phyloP scores from a whole-genome alignment of 2,113 vertebrate genomes.

The Antechinus stuartii region DNA sequence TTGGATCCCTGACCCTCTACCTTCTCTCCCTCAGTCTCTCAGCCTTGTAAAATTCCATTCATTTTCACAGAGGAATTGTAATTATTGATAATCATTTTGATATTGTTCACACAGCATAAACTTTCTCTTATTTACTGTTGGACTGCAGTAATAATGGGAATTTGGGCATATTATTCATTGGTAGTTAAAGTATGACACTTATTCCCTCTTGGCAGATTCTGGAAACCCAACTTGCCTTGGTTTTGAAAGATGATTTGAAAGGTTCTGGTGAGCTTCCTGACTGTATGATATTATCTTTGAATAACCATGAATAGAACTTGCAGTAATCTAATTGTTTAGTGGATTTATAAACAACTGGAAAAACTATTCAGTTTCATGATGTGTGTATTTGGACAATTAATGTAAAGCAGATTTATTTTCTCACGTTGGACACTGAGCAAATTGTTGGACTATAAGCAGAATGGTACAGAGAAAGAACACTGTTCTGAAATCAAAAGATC shows the following conservation, averaged over 20 bases:
- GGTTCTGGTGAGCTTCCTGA: constrained; percentile 54
- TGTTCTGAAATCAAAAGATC: neutral
- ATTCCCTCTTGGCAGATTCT: neutral
- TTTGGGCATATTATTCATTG: constrained; percentile 6
- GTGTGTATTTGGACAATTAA: constrained; percentile 43
- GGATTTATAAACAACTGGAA: constrained; percentile 79
- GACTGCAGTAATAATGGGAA: neutral
- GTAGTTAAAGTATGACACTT: neutral
- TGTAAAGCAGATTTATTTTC: neutral
- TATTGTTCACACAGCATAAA: constrained; percentile 14
- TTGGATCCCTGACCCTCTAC: neutral
- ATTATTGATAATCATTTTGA: constrained; percentile 30
- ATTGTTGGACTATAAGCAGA: neutral
- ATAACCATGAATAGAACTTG: constrained; percentile 69
- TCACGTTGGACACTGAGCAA: neutral
- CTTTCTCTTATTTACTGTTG: neutral
- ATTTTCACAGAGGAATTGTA: neutral
- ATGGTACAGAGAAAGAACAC: neutral
- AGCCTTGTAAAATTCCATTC: neutral
- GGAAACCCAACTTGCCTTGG: neutral
- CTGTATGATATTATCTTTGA: constrained; percentile 66
- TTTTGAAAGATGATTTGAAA: constrained; percentile 53
- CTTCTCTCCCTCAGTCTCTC: neutral
- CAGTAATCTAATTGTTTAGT: constrained; percentile 76
- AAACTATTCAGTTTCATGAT: constrained; percentile 72